Evolutionary conservation across 2,888 invertebrate species (phyloP).

Genomic region (Stramonita haemastoma): DNA sequence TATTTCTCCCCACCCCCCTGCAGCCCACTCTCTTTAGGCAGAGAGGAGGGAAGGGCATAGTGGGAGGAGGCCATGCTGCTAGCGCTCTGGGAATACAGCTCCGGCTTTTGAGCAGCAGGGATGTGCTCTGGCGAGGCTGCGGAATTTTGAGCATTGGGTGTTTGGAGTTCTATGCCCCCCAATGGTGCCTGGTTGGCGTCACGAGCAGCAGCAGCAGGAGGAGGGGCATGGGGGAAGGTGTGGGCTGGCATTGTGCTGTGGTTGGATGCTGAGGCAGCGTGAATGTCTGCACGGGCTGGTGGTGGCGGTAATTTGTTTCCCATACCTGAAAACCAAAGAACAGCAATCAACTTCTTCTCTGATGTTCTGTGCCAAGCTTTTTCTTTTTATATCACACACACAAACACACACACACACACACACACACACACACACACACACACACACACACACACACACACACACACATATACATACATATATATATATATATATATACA

Average conservation of each 20-base stretch:
- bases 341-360: no score
- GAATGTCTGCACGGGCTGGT: neutral
- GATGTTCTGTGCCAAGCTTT: no score
- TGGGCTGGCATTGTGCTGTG: neutral
- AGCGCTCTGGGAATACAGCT: conserved; percentile 20
- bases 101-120: conserved; percentile 5
- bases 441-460: no score
- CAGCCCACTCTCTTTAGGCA: neutral
- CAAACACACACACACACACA: no score
- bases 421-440: no score
- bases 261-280: neutral
- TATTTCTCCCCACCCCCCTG: neutral
- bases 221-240: neutral
- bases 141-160: neutral
- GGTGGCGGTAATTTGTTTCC: no score
- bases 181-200: neutral
- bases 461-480: no score
- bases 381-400: no score
- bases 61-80: conserved; percentile 38
- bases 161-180: neutral
- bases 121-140: neutral
- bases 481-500: no score
- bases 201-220: neutral
- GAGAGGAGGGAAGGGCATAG: conserved; percentile 15
- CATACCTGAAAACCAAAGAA: no score